Evolutionary conservation across 1,140 invertebrate genomes (phyloP).

Genomic region (Mactra quadrangularis): DNA sequence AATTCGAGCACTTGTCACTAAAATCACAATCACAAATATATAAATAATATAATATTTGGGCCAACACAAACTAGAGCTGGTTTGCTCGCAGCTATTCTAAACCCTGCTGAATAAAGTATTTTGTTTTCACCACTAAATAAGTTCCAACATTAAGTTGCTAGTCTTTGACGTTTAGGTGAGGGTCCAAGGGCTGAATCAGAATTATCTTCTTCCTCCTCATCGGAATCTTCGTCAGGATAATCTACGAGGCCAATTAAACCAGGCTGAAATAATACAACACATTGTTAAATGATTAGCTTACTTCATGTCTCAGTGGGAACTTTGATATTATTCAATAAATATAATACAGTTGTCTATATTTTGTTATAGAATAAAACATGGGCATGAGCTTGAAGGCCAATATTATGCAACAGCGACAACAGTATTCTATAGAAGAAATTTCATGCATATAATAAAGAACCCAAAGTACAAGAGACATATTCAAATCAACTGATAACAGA

Average conservation of each 20-base stretch:
- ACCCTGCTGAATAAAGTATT: slow-evolving; percentile 11
- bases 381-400: no score
- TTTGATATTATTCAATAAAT: no score
- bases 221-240: slow-evolving; percentile 95
- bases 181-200: slow-evolving; percentile 78
- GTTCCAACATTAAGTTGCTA: slow-evolving; percentile 74
- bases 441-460: no score
- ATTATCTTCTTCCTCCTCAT: slow-evolving; percentile 93
- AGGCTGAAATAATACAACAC: slow-evolving; percentile 84
- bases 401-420: no score
- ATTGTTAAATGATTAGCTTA: neutral
- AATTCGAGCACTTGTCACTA: slow-evolving; percentile 20
- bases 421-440: no score
- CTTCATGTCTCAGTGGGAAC: no score
- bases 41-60: slow-evolving; percentile 40
- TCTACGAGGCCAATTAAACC: slow-evolving; percentile 91
- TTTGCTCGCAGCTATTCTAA: neutral
- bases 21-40: slow-evolving; percentile 37
- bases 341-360: no score
- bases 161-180: slow-evolving; percentile 78
- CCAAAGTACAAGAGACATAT: no score
- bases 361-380: no score
- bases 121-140: neutral
- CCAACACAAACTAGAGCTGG: slow-evolving; percentile 35
- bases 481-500: no score